Evolutionary conservation across 2,797 vertebrate genomes (phyloP).

Genomic region (Margarornis squamiger): DNA sequence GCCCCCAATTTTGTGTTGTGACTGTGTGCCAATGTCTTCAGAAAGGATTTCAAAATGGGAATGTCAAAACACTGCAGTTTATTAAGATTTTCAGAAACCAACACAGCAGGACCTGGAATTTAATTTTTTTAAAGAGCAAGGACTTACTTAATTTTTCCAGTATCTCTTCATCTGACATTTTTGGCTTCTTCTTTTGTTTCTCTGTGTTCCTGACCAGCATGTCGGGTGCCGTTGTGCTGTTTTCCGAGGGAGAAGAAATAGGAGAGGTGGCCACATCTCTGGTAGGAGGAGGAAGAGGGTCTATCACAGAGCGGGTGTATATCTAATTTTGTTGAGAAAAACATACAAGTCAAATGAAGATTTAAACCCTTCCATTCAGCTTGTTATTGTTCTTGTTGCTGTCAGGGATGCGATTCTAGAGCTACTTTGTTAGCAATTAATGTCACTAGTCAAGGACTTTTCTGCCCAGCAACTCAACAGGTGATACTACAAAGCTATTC

Average conservation of each 20-base stretch:
- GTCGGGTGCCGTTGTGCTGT: slow-evolving; percentile 71
- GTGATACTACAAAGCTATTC: background rate
- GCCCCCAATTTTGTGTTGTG: background rate
- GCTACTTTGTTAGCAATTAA: background rate
- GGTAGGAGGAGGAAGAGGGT: slow-evolving; percentile 86
- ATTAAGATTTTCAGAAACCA: background rate
- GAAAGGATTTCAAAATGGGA: background rate
- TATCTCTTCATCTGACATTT: slow-evolving; percentile 98
- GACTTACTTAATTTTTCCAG: slow-evolving; percentile 93
- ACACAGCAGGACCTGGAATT: background rate
- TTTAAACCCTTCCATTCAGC: background rate
- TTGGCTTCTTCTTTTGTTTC: slow-evolving; percentile 93
- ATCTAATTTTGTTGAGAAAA: slow-evolving; percentile 78
- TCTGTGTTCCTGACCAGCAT: slow-evolving; percentile 81
- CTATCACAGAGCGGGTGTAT: slow-evolving; percentile 93
- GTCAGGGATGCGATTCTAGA: background rate
- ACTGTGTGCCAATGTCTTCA: background rate
- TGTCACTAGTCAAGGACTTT: background rate
- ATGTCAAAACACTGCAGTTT: background rate
- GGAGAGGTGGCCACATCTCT: slow-evolving; percentile 89
- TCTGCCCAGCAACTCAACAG: background rate
- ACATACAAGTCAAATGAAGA: background rate
- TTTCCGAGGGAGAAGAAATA: slow-evolving; percentile 80
- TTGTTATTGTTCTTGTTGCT: background rate
- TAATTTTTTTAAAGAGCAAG: background rate